phyloP scores from a whole-genome alignment of 2,113 vertebrate genomes.

The Scophthalmus maximus region DNA sequence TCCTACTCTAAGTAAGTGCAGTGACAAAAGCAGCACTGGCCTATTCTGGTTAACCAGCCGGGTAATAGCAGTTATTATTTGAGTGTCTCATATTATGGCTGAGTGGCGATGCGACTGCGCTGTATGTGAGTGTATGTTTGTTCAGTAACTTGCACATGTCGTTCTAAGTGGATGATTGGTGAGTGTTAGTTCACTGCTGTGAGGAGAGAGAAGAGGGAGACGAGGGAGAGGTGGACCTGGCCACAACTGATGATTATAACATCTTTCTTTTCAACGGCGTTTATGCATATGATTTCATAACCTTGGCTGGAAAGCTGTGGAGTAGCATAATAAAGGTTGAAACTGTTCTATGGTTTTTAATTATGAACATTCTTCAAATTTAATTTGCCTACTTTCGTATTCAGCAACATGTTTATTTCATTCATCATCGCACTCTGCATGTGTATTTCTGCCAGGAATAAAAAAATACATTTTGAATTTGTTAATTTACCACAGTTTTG shows the following conservation, averaged over 20 bases:
- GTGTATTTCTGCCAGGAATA: too few species aligned
- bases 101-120: constrained; percentile 22
- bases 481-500: too few species aligned
- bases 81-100: constrained; percentile 58
- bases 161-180: constrained; percentile 49
- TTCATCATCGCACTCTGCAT: too few species aligned
- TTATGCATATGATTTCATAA: too few species aligned
- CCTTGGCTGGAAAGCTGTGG: not conserved
- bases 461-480: too few species aligned
- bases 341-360: too few species aligned
- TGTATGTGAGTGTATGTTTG: constrained; percentile 42
- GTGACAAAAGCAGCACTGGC: constrained; percentile 29
- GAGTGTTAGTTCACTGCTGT: constrained; percentile 32
- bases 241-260: constrained; percentile 25
- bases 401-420: too few species aligned
- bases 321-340: not conserved
- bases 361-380: too few species aligned
- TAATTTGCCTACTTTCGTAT: too few species aligned
- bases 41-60: constrained; percentile 50
- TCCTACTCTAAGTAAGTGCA: constrained; percentile 42
- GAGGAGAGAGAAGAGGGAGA: constrained; percentile 1
- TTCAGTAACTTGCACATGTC: constrained; percentile 29
- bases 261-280: constrained; percentile 20
- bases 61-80: constrained; percentile 62
- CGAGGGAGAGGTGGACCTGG: constrained; percentile 6